Percentiles rank a stretch among this genome's conserved stretches.
Conservation (phyloP, 2,113 vertebrate genomes). For the Tenrec ecaudatus region DNA sequence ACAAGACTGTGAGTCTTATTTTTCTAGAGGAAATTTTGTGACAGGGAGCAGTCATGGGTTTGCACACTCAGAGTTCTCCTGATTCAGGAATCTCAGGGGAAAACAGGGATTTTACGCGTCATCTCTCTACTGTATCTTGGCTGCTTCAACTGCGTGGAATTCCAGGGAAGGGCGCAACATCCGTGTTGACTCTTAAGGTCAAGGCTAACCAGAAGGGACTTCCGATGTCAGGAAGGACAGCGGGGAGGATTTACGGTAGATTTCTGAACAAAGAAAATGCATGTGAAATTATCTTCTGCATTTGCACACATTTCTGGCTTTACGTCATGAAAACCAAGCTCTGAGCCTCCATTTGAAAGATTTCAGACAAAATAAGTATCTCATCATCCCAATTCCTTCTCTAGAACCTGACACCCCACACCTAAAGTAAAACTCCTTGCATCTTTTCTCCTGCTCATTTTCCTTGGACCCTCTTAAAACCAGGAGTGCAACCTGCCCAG, state of each 20-base stretch:
- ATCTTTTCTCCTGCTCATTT: background rate
- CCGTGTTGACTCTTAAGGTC: background rate
- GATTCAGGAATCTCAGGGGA: background rate
- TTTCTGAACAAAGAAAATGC: background rate
- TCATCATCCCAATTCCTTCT: background rate
- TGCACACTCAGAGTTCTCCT: constrained; percentile 8
- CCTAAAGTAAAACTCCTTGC: background rate
- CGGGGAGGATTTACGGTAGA: background rate
- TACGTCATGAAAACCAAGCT: background rate
- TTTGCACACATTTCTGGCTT: background rate
- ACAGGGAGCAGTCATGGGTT: constrained; percentile 7
- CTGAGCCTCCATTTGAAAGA: background rate
- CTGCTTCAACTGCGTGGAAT: background rate
- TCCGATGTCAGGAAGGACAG: background rate
- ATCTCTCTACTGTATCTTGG: background rate
- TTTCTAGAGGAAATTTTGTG: constrained; percentile 27
- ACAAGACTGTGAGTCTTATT: constrained; percentile 41
- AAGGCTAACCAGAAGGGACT: background rate
- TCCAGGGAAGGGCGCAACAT: background rate
- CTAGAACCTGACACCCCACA: background rate
- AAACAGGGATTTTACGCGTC: background rate
- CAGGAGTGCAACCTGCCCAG: background rate
- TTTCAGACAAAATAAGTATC: background rate
- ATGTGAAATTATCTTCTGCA: background rate
- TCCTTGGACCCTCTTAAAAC: background rate